Conservation (phyloP, 2,888 invertebrate genomes). For the Tanytarsus gracilentus region DNA sequence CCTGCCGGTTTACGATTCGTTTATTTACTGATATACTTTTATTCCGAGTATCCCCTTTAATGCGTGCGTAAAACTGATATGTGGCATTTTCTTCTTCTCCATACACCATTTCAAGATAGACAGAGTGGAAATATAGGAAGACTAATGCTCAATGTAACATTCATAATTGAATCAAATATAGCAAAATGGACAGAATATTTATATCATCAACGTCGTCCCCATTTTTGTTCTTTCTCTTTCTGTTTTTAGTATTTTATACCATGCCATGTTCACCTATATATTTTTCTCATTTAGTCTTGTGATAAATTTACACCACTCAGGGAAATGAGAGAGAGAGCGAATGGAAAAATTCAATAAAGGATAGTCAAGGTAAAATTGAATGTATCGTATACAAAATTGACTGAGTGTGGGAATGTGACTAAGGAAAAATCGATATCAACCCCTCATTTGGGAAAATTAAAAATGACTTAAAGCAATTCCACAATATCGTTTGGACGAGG, state of each 20-base stretch:
- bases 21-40: constrained; percentile 12
- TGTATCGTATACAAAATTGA: neutral
- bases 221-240: too few relatives aligned
- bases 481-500: neutral
- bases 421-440: neutral
- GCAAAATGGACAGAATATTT: constrained; percentile 1
- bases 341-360: neutral
- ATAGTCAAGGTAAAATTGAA: constrained; percentile 2
- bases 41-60: constrained; percentile 9
- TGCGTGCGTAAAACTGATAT: neutral
- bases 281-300: too few relatives aligned
- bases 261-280: too few relatives aligned
- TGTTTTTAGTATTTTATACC: too few relatives aligned
- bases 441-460: neutral
- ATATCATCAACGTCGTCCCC: too few relatives aligned
- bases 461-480: neutral
- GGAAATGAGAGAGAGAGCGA: neutral
- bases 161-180: constrained; percentile 17
- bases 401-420: neutral
- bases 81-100: neutral
- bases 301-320: too few relatives aligned
- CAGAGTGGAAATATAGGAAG: neutral
- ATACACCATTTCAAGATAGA: neutral
- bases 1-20: constrained; percentile 12
- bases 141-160: constrained; percentile 1